phyloP scores from a whole-genome alignment of 1,140 invertebrate genomes.

The Apis cerana region DNA sequence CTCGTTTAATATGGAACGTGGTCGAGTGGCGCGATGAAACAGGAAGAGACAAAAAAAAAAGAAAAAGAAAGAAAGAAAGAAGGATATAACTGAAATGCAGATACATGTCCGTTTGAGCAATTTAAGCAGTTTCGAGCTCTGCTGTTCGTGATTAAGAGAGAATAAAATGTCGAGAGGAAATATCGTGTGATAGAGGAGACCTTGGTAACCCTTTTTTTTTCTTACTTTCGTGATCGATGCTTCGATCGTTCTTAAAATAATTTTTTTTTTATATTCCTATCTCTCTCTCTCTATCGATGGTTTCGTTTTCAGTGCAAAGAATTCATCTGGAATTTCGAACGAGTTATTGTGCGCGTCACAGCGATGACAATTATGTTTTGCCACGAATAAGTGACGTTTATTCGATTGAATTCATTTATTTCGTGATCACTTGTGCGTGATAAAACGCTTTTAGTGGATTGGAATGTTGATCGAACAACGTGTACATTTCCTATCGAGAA shows the following conservation, averaged over 20 bases:
- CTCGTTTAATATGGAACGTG: neutral
- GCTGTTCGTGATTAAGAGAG: conserved; percentile 21
- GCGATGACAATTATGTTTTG: no score
- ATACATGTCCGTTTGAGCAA: neutral
- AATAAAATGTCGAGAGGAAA: neutral
- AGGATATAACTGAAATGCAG: neutral
- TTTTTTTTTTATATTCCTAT: neutral
- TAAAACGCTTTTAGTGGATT: no score
- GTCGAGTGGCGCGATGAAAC: neutral
- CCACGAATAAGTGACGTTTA: no score
- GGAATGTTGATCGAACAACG: no score
- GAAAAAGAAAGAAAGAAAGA: neutral
- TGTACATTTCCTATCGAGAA: no score
- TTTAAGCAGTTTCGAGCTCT: neutral
- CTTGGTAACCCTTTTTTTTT: neutral
- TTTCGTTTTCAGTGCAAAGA: no score
- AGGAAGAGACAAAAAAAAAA: neutral
- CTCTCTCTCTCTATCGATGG: no score
- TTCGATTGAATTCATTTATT: no score
- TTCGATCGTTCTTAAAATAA: neutral
- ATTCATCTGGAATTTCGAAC: no score
- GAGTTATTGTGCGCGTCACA: no score
- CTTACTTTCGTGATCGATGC: neutral
- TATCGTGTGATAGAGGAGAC: neutral
- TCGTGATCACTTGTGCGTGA: no score